phyloP scores from a whole-genome alignment of 2,888 invertebrate genomes.

The Cantharis flavilabris region DNA sequence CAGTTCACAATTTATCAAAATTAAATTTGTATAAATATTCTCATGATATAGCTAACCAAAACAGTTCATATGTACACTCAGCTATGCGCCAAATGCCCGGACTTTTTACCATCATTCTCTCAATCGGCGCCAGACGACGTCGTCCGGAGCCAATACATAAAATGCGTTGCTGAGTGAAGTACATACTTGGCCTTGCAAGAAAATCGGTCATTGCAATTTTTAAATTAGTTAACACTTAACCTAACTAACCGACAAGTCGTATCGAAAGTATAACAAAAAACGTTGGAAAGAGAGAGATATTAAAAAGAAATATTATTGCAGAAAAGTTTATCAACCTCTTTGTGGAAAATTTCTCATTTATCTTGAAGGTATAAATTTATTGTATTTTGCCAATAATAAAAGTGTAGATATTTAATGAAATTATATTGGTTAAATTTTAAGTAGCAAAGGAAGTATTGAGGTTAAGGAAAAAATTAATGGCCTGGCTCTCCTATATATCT shows the following conservation, averaged over 20 bases:
- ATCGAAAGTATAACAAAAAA: not conserved
- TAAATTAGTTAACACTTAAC: not conserved
- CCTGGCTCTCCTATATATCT: not conserved
- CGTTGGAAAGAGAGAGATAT: not conserved
- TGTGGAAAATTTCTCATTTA: not conserved
- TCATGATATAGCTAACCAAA: slow-evolving; percentile 12
- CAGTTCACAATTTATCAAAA: not conserved
- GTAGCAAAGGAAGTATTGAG: not conserved
- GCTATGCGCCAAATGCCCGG: slow-evolving; percentile 27
- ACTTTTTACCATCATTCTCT: slow-evolving; percentile 30
- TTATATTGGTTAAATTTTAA: not conserved
- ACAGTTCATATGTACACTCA: slow-evolving; percentile 14
- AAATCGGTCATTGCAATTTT: slow-evolving; percentile 17
- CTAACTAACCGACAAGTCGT: not conserved
- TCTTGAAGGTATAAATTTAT: not conserved
- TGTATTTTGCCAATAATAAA: not conserved
- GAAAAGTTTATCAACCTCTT: not conserved
- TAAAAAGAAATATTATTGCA: not conserved
- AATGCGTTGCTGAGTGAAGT: slow-evolving; percentile 32
- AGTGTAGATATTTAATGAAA: not conserved
- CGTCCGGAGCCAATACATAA: slow-evolving; percentile 33
- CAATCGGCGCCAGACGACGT: slow-evolving; percentile 36
- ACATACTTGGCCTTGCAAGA: slow-evolving; percentile 21
- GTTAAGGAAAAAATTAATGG: not conserved
- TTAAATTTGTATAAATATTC: not conserved